phyloP scores from a whole-genome alignment of 2,113 vertebrate genomes.

The Paedocypris sp. region DNA sequence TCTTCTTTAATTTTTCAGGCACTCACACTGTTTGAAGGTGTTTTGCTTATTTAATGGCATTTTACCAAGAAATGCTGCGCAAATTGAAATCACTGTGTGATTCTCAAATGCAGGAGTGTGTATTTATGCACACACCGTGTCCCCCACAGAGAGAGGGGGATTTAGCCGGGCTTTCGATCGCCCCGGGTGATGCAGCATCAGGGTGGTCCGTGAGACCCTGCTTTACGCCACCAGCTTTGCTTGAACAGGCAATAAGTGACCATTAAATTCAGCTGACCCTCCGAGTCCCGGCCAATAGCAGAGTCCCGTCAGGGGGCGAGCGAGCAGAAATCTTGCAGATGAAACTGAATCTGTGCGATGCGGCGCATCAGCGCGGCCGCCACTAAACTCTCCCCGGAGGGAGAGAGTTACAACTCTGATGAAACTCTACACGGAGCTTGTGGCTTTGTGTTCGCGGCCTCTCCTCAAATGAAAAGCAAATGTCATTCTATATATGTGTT shows the following conservation, averaged over 20 bases:
- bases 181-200: slow-evolving; percentile 44
- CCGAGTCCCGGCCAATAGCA: slow-evolving; percentile 56
- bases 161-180: slow-evolving; percentile 43
- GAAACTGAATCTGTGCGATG: slow-evolving; percentile 47
- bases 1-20: too few relatives aligned
- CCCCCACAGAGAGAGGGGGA: slow-evolving; percentile 27
- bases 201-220: slow-evolving; percentile 52
- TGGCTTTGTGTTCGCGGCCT: slow-evolving; percentile 49
- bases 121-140: too few relatives aligned
- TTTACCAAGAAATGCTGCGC: neutral
- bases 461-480: slow-evolving; percentile 73
- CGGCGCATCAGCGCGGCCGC: slow-evolving; percentile 39
- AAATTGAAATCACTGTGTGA: neutral
- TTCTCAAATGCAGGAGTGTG: slow-evolving; percentile 28
- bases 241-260: slow-evolving; percentile 58
- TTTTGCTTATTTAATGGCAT: neutral
- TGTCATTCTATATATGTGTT: slow-evolving; percentile 59
- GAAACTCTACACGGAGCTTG: slow-evolving; percentile 56
- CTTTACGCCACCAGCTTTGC: slow-evolving; percentile 41
- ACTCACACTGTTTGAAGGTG: neutral
- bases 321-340: slow-evolving; percentile 23
- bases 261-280: slow-evolving; percentile 60
- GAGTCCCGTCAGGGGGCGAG: neutral
- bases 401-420: slow-evolving; percentile 44
- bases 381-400: slow-evolving; percentile 40